phyloP scores from a whole-genome alignment of 2,113 vertebrate species.

The Riparia riparia region DNA sequence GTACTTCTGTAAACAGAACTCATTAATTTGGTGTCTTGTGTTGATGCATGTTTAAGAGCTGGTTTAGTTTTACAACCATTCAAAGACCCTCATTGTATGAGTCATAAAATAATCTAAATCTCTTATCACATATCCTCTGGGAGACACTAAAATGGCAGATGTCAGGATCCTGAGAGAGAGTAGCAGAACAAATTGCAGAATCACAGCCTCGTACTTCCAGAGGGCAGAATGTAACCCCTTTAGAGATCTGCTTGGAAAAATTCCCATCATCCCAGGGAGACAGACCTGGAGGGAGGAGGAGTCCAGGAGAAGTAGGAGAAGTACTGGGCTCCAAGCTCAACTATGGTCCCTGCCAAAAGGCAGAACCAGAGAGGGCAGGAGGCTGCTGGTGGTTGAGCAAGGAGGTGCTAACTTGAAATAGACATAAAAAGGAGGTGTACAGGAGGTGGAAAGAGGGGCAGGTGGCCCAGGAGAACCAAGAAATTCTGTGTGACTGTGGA shows the following conservation, averaged over 20 bases:
- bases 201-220: not conserved
- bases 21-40: not conserved
- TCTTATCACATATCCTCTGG: not conserved
- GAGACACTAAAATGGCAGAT: not conserved
- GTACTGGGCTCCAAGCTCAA: not conserved
- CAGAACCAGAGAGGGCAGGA: not conserved
- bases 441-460: not conserved
- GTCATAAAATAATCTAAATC: not conserved
- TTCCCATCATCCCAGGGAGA: not conserved
- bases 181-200: not conserved
- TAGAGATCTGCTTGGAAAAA: not conserved
- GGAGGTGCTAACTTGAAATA: fast-evolving
- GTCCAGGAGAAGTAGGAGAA: not conserved
- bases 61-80: not conserved
- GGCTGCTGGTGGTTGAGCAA: not conserved
- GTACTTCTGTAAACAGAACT: not conserved
- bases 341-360: not conserved
- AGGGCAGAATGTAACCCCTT: not conserved
- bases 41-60: not conserved
- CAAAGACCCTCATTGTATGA: not conserved
- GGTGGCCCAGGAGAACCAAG: not conserved
- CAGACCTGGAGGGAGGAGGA: not conserved
- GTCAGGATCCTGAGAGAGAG: not conserved
- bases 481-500: not conserved
- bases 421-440: not conserved